Conservation (phyloP, 2,797 vertebrate species). For the Callimico goeldii region DNA sequence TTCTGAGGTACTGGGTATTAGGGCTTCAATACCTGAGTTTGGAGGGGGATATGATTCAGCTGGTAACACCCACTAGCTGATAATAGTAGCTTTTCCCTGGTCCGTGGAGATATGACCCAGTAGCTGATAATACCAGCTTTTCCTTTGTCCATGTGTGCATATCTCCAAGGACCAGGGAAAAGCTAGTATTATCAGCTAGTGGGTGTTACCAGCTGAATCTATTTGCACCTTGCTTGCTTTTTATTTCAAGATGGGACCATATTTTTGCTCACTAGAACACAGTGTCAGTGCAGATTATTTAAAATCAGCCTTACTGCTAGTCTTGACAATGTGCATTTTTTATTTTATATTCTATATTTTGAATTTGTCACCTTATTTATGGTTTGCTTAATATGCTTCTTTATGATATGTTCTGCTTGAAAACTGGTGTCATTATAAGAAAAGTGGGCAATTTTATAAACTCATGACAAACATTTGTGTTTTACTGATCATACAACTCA, state of each 20-base stretch:
- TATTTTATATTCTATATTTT: slow-evolving; percentile 20
- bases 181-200: no score
- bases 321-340: neutral
- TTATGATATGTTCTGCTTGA: neutral
- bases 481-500: neutral
- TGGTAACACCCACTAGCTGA: neutral
- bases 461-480: neutral
- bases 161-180: no score
- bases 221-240: neutral
- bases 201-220: neutral
- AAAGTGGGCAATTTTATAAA: neutral
- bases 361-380: neutral
- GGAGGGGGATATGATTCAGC: neutral
- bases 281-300: neutral
- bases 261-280: neutral
- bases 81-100: neutral
- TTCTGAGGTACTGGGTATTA: neutral
- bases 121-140: neutral
- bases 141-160: neutral
- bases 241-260: neutral
- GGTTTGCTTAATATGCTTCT: neutral
- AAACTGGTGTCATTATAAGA: neutral
- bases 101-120: neutral
- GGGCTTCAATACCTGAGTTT: neutral
- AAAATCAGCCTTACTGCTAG: neutral